Conservation (phyloP, 2,888 invertebrate genomes). For the Ormyrus thymus region DNA sequence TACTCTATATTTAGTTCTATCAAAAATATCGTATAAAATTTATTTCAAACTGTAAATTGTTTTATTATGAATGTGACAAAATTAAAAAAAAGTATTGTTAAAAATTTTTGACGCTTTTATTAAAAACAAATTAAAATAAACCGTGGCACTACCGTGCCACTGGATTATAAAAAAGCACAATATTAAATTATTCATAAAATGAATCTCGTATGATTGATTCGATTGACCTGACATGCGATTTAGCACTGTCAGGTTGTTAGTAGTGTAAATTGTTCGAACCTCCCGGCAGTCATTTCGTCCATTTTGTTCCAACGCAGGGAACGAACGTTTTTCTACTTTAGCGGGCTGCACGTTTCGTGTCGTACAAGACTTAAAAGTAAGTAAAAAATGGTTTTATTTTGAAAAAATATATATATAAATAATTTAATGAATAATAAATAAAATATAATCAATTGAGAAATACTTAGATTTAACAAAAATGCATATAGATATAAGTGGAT, state of each 20-base stretch:
- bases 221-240: conserved; percentile 10
- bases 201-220: too few species aligned
- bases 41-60: background rate
- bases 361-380: conserved; percentile 58
- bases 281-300: conserved; percentile 20
- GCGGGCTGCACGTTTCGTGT: conserved; percentile 55
- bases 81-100: background rate
- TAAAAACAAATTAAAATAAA: background rate
- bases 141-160: too few species aligned
- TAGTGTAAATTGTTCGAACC: conserved; percentile 7
- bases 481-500: conserved; percentile 39
- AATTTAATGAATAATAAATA: conserved; percentile 3
- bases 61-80: background rate
- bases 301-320: conserved; percentile 45
- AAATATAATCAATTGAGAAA: conserved; percentile 1
- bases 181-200: too few species aligned
- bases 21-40: background rate
- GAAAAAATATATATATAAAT: conserved; percentile 36
- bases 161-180: too few species aligned
- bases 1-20: background rate
- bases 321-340: conserved; percentile 36
- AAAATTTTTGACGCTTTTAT: background rate
- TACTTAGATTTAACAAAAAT: conserved; percentile 30
- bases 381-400: conserved; percentile 34
- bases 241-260: background rate